Percentiles rank a stretch among this genome's conserved stretches.
Conservation (phyloP, 2,113 vertebrate species). For the Elachura formosa region DNA sequence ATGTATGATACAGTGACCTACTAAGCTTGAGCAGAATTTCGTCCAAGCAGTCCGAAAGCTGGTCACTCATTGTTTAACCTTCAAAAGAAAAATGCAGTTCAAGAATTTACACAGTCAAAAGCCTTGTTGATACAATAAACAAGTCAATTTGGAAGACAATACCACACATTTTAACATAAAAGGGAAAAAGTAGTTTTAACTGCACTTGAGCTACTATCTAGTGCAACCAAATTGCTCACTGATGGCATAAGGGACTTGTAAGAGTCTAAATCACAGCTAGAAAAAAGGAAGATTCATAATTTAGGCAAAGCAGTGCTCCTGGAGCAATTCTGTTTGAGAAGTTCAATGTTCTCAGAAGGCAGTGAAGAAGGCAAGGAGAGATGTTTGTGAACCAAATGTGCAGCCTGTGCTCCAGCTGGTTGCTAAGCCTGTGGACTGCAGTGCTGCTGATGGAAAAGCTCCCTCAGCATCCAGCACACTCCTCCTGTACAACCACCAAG, state of each 20-base stretch:
- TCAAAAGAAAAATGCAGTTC: background rate
- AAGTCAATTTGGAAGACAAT: background rate
- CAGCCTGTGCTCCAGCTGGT: background rate
- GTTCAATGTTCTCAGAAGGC: background rate
- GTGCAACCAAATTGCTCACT: background rate
- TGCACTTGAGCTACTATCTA: background rate
- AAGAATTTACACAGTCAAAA: background rate
- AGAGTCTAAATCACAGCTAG: background rate
- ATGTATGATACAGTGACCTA: conserved; percentile 34
- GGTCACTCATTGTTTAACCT: conserved; percentile 62
- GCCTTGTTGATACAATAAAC: background rate
- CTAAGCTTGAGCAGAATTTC: conserved; percentile 70
- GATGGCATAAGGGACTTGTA: background rate
- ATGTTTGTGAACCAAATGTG: background rate
- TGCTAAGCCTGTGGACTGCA: background rate
- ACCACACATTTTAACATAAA: background rate
- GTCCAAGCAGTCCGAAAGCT: conserved; percentile 54
- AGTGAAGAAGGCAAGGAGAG: background rate
- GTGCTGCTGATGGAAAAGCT: background rate
- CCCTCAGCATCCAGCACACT: background rate
- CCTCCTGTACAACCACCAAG: background rate
- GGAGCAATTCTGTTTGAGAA: background rate
- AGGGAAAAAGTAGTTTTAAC: background rate
- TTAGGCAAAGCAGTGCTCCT: background rate
- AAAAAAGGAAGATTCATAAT: background rate